phyloP scores from a whole-genome alignment of 1,140 invertebrate genomes.

The Anastatus disparis region DNA sequence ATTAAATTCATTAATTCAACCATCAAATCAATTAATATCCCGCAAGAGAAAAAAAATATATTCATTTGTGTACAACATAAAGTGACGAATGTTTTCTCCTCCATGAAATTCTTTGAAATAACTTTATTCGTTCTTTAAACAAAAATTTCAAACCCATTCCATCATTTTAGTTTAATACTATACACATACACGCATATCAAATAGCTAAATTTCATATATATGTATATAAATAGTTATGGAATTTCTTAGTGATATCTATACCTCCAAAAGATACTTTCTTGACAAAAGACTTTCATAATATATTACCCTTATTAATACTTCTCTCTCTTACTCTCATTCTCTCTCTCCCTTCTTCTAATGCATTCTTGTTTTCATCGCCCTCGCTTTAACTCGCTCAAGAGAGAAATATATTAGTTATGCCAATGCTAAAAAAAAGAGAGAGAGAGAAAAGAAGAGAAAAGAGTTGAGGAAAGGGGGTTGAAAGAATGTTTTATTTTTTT shows the following conservation, averaged over 20 bases:
- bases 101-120: background rate
- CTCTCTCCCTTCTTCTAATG: background rate
- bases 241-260: no score
- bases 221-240: no score
- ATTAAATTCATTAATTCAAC: no score
- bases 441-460: slow-evolving; percentile 30
- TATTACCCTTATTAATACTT: slow-evolving; percentile 39
- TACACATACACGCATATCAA: no score
- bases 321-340: slow-evolving; percentile 19
- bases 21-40: no score
- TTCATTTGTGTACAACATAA: no score
- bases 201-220: no score
- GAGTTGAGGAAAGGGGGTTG: slow-evolving; percentile 46
- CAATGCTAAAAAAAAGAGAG: slow-evolving; percentile 40
- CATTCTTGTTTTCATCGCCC: slow-evolving; percentile 37
- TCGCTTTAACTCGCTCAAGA: background rate
- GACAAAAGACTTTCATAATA: slow-evolving; percentile 36
- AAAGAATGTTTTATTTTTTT: no score
- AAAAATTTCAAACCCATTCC: slow-evolving; percentile 11
- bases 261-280: slow-evolving; percentile 37
- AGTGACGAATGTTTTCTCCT: background rate
- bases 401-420: slow-evolving; percentile 44
- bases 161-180: no score
- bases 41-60: no score
- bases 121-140: slow-evolving; percentile 10